Percentiles rank a stretch among this genome's conserved stretches.
Conservation (phyloP, 2,797 vertebrate species). For the Malacoctenus gilli region DNA sequence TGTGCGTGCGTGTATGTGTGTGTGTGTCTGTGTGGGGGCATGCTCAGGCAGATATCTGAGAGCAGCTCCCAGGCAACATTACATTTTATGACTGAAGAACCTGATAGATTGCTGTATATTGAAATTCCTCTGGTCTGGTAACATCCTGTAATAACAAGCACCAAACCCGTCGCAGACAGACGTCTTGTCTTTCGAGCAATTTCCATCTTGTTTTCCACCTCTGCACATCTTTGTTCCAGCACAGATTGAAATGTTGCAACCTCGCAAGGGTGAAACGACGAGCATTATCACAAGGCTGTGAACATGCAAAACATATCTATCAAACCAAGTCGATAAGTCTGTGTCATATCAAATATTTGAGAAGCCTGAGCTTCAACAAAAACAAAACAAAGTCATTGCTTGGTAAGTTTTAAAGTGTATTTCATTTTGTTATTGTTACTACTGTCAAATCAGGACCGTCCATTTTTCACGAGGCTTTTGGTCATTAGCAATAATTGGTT, state of each 20-base stretch:
- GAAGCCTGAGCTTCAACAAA: too few relatives aligned
- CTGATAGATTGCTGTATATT: slow-evolving; percentile 45
- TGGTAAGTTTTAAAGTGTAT: too few relatives aligned
- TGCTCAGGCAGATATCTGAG: slow-evolving; percentile 27
- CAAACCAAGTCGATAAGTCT: slow-evolving; percentile 11
- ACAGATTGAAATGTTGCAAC: slow-evolving; percentile 21
- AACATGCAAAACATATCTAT: slow-evolving; percentile 9
- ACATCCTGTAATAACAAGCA: slow-evolving; percentile 47
- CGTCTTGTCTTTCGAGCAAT: slow-evolving; percentile 22
- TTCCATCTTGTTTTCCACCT: slow-evolving; percentile 33
- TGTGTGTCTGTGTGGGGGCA: slow-evolving; percentile 28
- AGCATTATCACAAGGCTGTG: slow-evolving; percentile 10
- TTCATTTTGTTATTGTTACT: too few relatives aligned
- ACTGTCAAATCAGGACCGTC: too few relatives aligned
- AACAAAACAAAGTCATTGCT: too few relatives aligned
- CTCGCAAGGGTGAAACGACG: slow-evolving; percentile 20
- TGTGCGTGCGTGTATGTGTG: slow-evolving; percentile 25
- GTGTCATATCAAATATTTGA: not conserved
- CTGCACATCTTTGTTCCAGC: slow-evolving; percentile 8
- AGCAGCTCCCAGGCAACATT: slow-evolving; percentile 41
- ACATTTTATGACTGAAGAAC: slow-evolving; percentile 49
- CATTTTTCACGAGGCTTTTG: too few relatives aligned
- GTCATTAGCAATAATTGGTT: too few relatives aligned
- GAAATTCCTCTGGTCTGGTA: slow-evolving; percentile 43
- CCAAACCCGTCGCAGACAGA: slow-evolving; percentile 32